These are phyloP conservation scores for Micromussa lordhowensis DNA, from an alignment of 92 coral and sea anemone genomes.

Conservation along the genomic window DNA sequence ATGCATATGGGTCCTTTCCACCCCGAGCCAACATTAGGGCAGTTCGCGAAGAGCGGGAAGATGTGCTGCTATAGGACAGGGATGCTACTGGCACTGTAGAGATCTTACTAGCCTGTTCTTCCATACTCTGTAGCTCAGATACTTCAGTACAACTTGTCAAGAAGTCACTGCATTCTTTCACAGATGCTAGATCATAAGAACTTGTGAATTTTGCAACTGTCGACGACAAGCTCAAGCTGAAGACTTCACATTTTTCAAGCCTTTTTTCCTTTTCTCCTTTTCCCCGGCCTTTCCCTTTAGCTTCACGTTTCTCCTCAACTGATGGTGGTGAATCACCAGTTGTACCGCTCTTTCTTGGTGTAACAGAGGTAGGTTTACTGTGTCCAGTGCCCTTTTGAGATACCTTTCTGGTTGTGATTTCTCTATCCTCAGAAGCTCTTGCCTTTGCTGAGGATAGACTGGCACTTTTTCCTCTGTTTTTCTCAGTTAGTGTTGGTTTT, in stretches of 20 bases:
- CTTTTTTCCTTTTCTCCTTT: neutral
- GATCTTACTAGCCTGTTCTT: neutral
- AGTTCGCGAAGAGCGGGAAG: constrained; percentile 49
- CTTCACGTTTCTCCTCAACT: neutral
- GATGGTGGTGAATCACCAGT: neutral
- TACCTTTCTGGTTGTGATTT: neutral
- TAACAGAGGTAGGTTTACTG: neutral
- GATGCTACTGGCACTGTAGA: constrained; percentile 39
- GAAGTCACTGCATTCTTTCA: neutral
- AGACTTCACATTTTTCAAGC: constrained; percentile 16
- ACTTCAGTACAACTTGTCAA: constrained; percentile 19
- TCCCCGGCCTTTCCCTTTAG: neutral
- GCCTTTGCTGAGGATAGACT: neutral
- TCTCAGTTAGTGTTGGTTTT: neutral
- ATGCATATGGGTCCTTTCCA: constrained; percentile 30
- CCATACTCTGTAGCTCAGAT: neutral
- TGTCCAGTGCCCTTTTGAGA: neutral
- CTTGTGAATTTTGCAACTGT: constrained; percentile 22
- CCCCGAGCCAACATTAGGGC: constrained; percentile 42
- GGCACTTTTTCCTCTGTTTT: neutral
- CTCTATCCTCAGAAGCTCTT: neutral
- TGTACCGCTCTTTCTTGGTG: neutral
- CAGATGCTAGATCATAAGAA: constrained; percentile 10
- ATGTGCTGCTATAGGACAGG: neutral
- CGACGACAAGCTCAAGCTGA: constrained; percentile 17